phyloP scores from a whole-genome alignment of 2,113 vertebrate species.

The Hymenochirus boettgeri region DNA sequence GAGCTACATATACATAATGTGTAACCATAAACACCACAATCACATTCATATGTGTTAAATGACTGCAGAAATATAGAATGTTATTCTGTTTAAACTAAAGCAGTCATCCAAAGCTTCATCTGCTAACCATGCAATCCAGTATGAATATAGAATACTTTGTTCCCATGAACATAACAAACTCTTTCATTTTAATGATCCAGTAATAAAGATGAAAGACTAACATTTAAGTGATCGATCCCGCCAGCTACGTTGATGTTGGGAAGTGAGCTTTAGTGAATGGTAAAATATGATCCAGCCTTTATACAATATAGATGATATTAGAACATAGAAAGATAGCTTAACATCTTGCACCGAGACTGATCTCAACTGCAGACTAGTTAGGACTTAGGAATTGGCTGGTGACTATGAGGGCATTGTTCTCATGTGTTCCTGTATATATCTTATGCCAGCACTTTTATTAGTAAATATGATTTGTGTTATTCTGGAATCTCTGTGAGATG shows the following conservation, averaged over 20 bases:
- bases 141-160: constrained; percentile 59
- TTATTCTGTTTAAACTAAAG: constrained; percentile 55
- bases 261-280: constrained; percentile 47
- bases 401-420: not conserved
- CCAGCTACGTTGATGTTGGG: constrained; percentile 65
- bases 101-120: constrained; percentile 57
- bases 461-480: constrained; percentile 28
- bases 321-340: not conserved
- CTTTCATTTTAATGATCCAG: constrained; percentile 74
- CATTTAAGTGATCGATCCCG: constrained; percentile 70
- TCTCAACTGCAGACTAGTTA: not conserved
- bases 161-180: constrained; percentile 64
- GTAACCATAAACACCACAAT: not conserved
- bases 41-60: not conserved
- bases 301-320: constrained; percentile 21
- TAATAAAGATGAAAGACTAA: constrained; percentile 77
- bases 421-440: constrained; percentile 35
- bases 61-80: constrained; percentile 14
- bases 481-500: not conserved
- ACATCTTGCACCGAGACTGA: constrained; percentile 16
- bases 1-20: not conserved
- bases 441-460: constrained; percentile 43
- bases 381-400: not conserved
- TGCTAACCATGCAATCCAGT: constrained; percentile 58
- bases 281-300: constrained; percentile 27